phyloP scores from a whole-genome alignment of 2,113 vertebrate species.

The Hassar affinis region DNA sequence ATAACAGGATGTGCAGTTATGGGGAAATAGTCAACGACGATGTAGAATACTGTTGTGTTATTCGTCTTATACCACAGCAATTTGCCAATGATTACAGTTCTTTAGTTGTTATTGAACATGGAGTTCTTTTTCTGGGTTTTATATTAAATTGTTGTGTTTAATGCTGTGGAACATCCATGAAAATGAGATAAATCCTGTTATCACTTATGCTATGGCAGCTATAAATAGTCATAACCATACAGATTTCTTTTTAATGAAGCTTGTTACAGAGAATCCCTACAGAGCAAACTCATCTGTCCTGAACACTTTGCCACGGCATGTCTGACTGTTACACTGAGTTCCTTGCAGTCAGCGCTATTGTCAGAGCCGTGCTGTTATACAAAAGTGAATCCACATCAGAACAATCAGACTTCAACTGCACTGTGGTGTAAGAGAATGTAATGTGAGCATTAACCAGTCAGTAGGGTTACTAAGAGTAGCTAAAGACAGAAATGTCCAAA shows the following conservation, averaged over 20 bases:
- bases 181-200: neutral
- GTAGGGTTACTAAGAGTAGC: neutral
- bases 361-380: neutral
- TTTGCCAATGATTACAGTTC: neutral
- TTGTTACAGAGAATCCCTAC: neutral
- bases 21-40: neutral
- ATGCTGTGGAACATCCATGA: neutral
- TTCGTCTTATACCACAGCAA: neutral
- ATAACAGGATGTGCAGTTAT: neutral
- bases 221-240: neutral
- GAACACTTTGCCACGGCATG: neutral
- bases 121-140: neutral
- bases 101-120: neutral
- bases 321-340: neutral
- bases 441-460: neutral
- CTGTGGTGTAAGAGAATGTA: neutral
- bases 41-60: neutral
- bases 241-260: neutral
- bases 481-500: neutral
- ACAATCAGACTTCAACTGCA: neutral
- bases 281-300: neutral
- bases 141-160: neutral
- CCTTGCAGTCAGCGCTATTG: neutral
- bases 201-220: neutral
- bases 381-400: neutral